phyloP scores from a whole-genome alignment of 1,140 invertebrate species.

The Apis cerana region DNA sequence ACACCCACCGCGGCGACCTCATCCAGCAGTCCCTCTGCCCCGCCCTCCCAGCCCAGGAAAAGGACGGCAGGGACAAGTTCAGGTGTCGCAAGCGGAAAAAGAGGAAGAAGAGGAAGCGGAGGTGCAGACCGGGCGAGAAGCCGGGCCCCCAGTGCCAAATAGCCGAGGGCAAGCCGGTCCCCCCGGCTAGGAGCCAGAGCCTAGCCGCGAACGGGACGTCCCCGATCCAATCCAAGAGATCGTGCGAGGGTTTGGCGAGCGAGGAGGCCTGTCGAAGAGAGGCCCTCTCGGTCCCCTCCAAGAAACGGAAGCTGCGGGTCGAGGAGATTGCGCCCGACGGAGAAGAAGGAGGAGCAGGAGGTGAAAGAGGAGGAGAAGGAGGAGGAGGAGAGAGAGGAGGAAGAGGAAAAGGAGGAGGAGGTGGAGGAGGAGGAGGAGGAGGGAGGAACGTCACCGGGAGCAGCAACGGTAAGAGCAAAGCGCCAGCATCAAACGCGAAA shows the following conservation, averaged over 20 bases:
- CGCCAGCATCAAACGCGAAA: constrained; percentile 60
- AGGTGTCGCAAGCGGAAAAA: constrained; percentile 74
- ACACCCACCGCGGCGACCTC: constrained; percentile 45
- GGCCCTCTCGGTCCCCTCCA: constrained; percentile 67
- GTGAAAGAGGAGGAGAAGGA: neutral
- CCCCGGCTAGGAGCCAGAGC: neutral
- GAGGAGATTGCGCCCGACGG: constrained; percentile 7
- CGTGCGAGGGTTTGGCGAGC: constrained; percentile 70
- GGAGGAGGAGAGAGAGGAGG: neutral
- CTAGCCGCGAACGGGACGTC: constrained; percentile 19
- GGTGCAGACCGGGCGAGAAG: constrained; percentile 66
- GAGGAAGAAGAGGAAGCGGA: constrained; percentile 71
- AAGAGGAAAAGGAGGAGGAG: neutral
- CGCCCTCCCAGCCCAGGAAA: constrained; percentile 63
- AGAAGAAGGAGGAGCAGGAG: neutral
- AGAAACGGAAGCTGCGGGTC: constrained; percentile 77
- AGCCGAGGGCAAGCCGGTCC: constrained; percentile 16
- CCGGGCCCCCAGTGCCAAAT: constrained; percentile 68
- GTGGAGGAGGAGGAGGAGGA: neutral
- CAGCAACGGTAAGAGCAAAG: constrained; percentile 64
- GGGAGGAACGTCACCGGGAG: constrained; percentile 43
- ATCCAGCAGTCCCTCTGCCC: constrained; percentile 69
- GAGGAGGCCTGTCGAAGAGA: constrained; percentile 72
- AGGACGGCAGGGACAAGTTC: constrained; percentile 71
- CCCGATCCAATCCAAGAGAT: constrained; percentile 69